Conservation (phyloP, 2,888 invertebrate genomes). For the Kryphioiulus occultus region DNA sequence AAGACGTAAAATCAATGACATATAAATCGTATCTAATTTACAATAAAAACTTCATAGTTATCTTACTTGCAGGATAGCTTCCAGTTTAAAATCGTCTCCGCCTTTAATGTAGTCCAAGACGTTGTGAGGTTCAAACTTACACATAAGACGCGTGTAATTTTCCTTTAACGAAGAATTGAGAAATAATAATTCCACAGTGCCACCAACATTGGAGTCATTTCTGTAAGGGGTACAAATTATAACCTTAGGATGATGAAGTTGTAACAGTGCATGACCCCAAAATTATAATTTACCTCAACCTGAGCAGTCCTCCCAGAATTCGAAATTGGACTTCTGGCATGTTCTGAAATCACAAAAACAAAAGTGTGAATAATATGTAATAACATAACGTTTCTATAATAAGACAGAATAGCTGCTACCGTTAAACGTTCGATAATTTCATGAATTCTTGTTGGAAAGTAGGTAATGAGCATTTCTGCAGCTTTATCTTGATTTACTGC, state of each 20-base stretch:
- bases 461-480: conserved; percentile 70
- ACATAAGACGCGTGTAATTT: conserved; percentile 71
- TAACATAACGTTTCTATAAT: background rate
- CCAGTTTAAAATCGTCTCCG: conserved; percentile 70
- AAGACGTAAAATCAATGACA: background rate
- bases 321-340: conserved; percentile 65
- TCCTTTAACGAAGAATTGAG: conserved; percentile 67
- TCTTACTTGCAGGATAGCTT: conserved; percentile 67
- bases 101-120: conserved; percentile 68
- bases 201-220: conserved; percentile 11
- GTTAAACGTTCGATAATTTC: conserved; percentile 65
- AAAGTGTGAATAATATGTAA: background rate
- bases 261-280: background rate
- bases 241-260: background rate
- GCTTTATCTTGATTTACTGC: conserved; percentile 70
- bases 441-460: conserved; percentile 66
- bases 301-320: conserved; percentile 70
- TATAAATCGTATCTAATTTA: background rate
- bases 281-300: conserved; percentile 61
- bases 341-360: background rate
- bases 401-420: conserved; percentile 52
- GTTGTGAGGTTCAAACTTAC: conserved; percentile 66
- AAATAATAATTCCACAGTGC: conserved; percentile 28
- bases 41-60: background rate
- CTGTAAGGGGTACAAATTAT: background rate